phyloP scores from a whole-genome alignment of 2,113 vertebrate species.

The Oryzias melastigma region DNA sequence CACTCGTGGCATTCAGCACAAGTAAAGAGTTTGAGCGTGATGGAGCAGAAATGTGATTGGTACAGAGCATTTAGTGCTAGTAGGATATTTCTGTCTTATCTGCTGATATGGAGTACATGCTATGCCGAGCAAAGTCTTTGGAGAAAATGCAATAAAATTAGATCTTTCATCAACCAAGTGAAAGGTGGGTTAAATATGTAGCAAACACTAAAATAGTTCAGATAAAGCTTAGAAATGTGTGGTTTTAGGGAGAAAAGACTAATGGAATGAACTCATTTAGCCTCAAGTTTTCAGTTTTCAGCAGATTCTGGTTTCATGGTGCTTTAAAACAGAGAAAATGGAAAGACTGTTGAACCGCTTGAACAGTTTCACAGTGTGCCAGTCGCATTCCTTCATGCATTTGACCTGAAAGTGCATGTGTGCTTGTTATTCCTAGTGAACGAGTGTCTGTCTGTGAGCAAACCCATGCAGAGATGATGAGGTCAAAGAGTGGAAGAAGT shows the following conservation, averaged over 20 bases:
- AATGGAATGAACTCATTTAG: not conserved
- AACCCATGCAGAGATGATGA: not conserved
- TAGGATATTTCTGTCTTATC: no score
- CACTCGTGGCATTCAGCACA: not conserved
- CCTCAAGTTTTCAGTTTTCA: no score
- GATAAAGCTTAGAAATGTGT: no score
- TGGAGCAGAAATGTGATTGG: not conserved
- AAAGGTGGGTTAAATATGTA: no score
- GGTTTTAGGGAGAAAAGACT: not conserved
- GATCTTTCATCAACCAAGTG: no score
- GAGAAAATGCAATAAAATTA: no score
- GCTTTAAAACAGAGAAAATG: not conserved
- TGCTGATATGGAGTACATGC: no score
- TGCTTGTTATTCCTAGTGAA: not conserved
- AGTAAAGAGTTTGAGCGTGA: not conserved
- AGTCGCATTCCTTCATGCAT: not conserved
- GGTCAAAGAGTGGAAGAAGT: not conserved
- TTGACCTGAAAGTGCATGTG: not conserved
- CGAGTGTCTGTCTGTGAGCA: not conserved
- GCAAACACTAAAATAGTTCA: no score
- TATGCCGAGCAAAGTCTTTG: no score
- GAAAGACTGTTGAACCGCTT: not conserved
- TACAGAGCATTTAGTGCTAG: no score
- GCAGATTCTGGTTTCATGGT: conserved; percentile 1
- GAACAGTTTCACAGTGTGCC: not conserved